Evolutionary conservation across 2,888 invertebrate species (phyloP), one percentile per base, ranked within the genome.

Genomic region (Ichneumoninae sp.): DNA sequence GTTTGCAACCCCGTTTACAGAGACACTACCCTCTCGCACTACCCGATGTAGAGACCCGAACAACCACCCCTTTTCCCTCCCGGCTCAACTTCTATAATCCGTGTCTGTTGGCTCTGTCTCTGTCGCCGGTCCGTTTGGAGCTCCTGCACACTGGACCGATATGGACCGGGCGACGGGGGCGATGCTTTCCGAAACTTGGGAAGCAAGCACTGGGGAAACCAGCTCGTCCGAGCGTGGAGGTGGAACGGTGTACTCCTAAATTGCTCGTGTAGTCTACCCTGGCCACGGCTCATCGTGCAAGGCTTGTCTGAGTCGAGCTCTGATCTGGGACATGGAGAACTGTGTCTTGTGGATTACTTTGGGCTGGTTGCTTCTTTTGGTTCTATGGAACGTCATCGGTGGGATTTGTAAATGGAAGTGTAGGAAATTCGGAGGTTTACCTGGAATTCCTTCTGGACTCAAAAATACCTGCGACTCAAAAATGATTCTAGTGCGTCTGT

Each of bases 1-100:
- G 80, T 80, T 82, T 72, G 66, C 82, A 80, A 77, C 80, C 85
- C 68, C 85, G 82, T 76, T 85, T 85, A 72, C 80, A 80, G 76
- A 80, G 68, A 80, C 76, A 78, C 78, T 54, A 72, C 76, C 33
- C 77, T 77, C 40, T 57, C 30, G 70, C 66, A 62, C 68, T 77
- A 72, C 77, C 77, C 72, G 71, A 77, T 77, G 80, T 65, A 47
- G 30, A 16, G 6, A 30, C 62, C 33, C 60, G 5, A 30, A 30
- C 30, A 30, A 22, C 30, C 30, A 5, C 13, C 26, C 13, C 30
- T n/a, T 30, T 30, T 3, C 13, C 33, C 60, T 60, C n/a, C 13
- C 4, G 33, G 62, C 30, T 62, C 16, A 62, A 30, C 62, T 62
- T 62, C 62, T 62, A 30, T 62, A 26, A 30, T 33, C n/a, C 62